These are phyloP conservation scores for Amphipyra berbera DNA, from an alignment of 2,888 invertebrate genomes.

Conservation along the genomic window DNA sequence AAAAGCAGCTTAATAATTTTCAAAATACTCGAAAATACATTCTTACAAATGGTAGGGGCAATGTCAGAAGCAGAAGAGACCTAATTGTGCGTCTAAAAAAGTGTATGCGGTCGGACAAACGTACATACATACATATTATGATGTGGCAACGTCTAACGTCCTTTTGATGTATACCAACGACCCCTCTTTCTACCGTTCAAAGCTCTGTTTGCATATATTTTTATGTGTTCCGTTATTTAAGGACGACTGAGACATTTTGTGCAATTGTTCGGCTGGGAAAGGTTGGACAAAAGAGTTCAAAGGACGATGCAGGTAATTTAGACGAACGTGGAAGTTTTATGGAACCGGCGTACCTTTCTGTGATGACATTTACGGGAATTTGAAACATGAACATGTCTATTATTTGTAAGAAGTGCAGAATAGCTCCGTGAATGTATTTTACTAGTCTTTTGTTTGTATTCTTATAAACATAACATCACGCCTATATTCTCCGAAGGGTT, in stretches of 20 bases:
- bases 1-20: no score
- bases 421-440: no score
- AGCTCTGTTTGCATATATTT: slow-evolving; percentile 33
- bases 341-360: background rate
- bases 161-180: slow-evolving; percentile 72
- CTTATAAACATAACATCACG: no score
- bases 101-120: slow-evolving; percentile 69
- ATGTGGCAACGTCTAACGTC: slow-evolving; percentile 61
- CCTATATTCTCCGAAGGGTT: no score
- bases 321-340: slow-evolving; percentile 31
- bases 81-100: slow-evolving; percentile 83
- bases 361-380: background rate
- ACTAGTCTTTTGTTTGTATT: no score
- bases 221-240: slow-evolving; percentile 49
- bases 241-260: slow-evolving; percentile 37
- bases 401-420: no score
- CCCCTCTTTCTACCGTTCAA: slow-evolving; percentile 52
- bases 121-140: slow-evolving; percentile 49
- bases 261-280: slow-evolving; percentile 45
- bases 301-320: slow-evolving; percentile 44
- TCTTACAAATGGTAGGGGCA: slow-evolving; percentile 64
- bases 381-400: slow-evolving; percentile 1
- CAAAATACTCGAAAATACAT: no score
- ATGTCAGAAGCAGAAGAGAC: slow-evolving; percentile 79
- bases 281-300: slow-evolving; percentile 49